Conservation (phyloP, 2,113 vertebrate genomes). For the Dicerorhinus sumatrensis region DNA sequence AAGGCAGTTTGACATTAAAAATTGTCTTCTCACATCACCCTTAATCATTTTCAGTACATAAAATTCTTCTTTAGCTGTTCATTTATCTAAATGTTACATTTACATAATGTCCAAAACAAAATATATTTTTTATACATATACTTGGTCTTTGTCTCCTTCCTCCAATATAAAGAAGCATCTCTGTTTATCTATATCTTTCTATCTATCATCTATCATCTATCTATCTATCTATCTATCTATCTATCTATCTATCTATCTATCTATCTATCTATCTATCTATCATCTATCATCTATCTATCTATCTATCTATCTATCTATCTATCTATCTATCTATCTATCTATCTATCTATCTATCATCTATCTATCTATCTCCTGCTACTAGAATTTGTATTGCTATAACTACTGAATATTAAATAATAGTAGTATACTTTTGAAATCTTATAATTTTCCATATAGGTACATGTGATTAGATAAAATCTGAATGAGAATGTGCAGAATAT, state of each 20-base stretch:
- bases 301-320: not conserved
- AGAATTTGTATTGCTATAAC: not conserved
- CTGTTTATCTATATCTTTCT: not conserved
- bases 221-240: not conserved
- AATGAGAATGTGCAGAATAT: not conserved
- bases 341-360: not conserved
- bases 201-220: not conserved
- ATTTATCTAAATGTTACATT: conserved; percentile 64
- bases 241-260: not conserved
- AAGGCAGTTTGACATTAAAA: conserved; percentile 31
- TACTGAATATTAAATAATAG: not conserved
- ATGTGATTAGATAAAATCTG: not conserved
- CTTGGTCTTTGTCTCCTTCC: not conserved
- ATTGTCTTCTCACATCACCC: not conserved
- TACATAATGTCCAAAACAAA: conserved; percentile 36
- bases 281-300: not conserved
- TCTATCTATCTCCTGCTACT: not conserved
- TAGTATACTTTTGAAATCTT: not conserved
- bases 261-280: too few species aligned
- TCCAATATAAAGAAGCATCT: not conserved
- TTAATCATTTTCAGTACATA: not conserved
- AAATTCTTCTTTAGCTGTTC: conserved; percentile 20
- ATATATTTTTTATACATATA: not conserved
- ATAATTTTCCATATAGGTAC: not conserved
- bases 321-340: not conserved